Base-by-base conservation (phyloP, 2,113 vertebrate genomes). In the Osmerus mordax region DNA sequence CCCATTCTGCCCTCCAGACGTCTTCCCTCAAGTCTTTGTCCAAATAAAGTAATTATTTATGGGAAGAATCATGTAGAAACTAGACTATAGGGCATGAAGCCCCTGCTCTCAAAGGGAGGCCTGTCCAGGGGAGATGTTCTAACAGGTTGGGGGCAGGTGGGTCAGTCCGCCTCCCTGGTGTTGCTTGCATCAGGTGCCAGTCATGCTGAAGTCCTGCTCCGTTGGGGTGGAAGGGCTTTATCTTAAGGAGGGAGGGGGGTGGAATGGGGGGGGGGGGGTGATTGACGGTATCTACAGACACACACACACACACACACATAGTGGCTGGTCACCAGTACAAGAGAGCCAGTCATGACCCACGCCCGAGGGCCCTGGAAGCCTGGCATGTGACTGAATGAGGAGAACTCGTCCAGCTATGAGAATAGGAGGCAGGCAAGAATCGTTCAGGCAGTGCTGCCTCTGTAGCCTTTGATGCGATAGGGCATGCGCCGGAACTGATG, bases 141-240 rank as follows among this genome's bases (percentile, higher is more conserved):
- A 18, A 36, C 62, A 32, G 25, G 15, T 63, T 25, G 23, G 61
- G 61, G 61, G 12, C 61, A 28, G 61, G 61, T 63, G 21, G 61
- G 61, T 63, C 25, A 63, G 61, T 29, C 61, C 9, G 28, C 29
- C 13, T 18, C 62, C 29, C 62, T 29, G 29, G 62, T 18, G 62
- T 25, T 64, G 62, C 28, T 36, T 64, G 62, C 13, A n/a, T 64
- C 28, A 64, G 62, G 5, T 41, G 62, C 29, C 62, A 65, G 62
- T 65, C 62, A 65, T 65, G 62, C 62, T 41, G 63, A 65, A 65
- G 63, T 28, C 63, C 63, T 65, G 7, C 15, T 65, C 62, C 29
- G 18, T 7, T 36, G 62, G 18, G 62, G 28, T 36, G 29, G 62
- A 65, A 18, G 62, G 15, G 29, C 15, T 32, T 29, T 18, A 19